Base-by-base conservation (phyloP, 2,113 vertebrate species). In the Chinchilla lanigera region DNA sequence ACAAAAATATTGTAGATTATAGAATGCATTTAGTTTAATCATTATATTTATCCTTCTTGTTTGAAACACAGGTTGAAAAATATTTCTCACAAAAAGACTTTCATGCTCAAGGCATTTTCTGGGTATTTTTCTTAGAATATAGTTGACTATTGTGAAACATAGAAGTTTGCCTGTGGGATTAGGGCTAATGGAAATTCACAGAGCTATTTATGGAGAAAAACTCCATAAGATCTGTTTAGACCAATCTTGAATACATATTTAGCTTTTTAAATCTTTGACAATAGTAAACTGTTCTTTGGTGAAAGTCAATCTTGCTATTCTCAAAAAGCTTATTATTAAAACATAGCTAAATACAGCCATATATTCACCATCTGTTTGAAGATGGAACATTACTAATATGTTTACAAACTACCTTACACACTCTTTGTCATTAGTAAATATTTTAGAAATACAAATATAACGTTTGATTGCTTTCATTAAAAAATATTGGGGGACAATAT, bases 401-500 rank as follows among this genome's bases (percentile, higher is more conserved):
- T 93, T 98, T 97, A 96, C 67, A 94, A 97, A 91, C 71, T 84
- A 73, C 44, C 41, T 96, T 61, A 41, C 20, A 84, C 1, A 87
- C 5, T 82, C 90, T 93, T 96, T 94, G 69, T 91, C 47, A 86
- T n/a, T 0, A 12, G 12, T 47, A 56, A 80, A 58, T 38, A 85
- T 80, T 95, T 87, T 35, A 91, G 67, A 71, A 94, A 75, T 58
- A 61, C 52, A 87, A 47, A 78, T 89, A 54, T 22, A 77, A 89
- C 92, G 86, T 12, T 82, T 92, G 75, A 38, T 81, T 94, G 56
- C 77, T 97, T 95, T 82, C 4, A 89, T 75, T 88, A 80, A 92
- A 96, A 93, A 92, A 92, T 85, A 94, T 93, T 96, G 77, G 14
- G 16, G 86, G 7, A 85, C 47, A 96, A 93, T 96, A 93, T 97